Evolutionary conservation across 2,113 vertebrate genomes (phyloP), one percentile per base, ranked within the genome.

Genomic region (Pterocles orientalis): DNA sequence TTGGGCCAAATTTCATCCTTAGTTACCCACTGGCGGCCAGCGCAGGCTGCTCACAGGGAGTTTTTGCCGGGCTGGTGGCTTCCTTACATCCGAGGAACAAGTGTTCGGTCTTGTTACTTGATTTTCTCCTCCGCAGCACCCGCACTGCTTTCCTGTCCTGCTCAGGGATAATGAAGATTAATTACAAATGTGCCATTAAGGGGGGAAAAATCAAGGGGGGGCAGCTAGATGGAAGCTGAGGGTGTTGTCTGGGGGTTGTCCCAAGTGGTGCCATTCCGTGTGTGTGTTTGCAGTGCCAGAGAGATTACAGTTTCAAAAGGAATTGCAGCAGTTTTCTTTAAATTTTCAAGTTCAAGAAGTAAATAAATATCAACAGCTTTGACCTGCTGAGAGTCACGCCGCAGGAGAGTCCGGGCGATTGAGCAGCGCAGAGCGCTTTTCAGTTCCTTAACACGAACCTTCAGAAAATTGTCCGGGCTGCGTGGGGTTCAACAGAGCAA

Each of bases 311-410:
- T 56, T 90, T 47, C 79, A 18, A 26, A 82, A 83, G 80, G 41
- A 8, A 3, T 19, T 9, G 76, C 54, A 73, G 86, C 66, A 21
- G 14, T 36, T 85, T 24, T 33, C 62, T 87, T 60, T 53, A 73
- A 53, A 17, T 75, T 68, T 28, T 48, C 7, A 26, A 72, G 94
- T 64, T 86, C 29, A 70, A 39, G 65, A 72, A 71, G 58, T 62
- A 43, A 69, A 72, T 45, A 60, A 80, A 66, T 14, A 34, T 1
- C 14, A n/a, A 21, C 18, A 68, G 86, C 70, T 87, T 17, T 53
- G 60, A 9, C 48, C 43, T 3, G n/a, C 3, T 14, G 43, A 11
- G 54, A 16, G 57, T 17, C 0, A 1, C 2, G 48, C n/a, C 57
- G 2, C n/a, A 43, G 77, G 68, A 48, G 54, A 20, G 54, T 6